phyloP scores from a whole-genome alignment of 2,888 invertebrate species.

The Ormyrus nitidulus region DNA sequence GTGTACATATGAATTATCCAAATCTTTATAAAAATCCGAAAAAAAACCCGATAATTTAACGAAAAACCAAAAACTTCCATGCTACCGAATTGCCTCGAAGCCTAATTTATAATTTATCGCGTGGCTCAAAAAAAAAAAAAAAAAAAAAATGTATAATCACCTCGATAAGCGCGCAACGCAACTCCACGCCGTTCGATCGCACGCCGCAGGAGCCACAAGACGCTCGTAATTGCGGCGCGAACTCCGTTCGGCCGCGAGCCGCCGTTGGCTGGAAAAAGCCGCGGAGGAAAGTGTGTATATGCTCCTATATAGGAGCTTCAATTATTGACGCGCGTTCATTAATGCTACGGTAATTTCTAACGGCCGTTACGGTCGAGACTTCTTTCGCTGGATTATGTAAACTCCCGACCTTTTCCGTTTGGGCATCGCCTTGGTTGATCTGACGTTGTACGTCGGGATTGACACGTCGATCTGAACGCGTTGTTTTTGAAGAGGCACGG shows the following conservation, averaged over 20 bases:
- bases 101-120: too few species aligned
- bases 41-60: too few species aligned
- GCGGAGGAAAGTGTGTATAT: conserved; percentile 11
- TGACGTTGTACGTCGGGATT: background rate
- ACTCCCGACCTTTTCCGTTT: conserved; percentile 7
- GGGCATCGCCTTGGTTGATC: background rate
- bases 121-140: too few species aligned
- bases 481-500: too few species aligned
- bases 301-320: background rate
- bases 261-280: conserved; percentile 3
- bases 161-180: background rate
- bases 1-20: too few species aligned
- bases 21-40: too few species aligned
- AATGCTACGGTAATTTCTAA: conserved; percentile 10
- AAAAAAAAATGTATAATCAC: too few species aligned
- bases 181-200: background rate
- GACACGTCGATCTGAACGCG: too few species aligned
- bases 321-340: conserved; percentile 32
- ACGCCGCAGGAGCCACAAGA: background rate
- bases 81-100: too few species aligned
- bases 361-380: conserved; percentile 7
- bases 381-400: conserved; percentile 9
- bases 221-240: background rate
- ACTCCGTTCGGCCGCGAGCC: background rate
- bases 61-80: too few species aligned